Conservation (phyloP, 2,888 invertebrate genomes). For the Napeogenes sylphis region DNA sequence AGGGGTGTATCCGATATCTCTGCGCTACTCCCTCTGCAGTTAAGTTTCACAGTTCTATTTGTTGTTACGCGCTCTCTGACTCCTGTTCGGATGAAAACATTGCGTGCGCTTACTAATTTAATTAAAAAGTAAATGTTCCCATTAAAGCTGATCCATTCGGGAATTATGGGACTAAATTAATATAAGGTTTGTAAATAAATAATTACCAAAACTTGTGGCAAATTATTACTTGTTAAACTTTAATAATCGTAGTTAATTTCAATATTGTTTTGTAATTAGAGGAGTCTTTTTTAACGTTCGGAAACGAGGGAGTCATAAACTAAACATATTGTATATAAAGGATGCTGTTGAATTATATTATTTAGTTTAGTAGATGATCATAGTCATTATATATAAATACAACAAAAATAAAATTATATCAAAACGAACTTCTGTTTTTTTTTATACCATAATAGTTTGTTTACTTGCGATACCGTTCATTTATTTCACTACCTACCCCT, state of each 20-base stretch:
- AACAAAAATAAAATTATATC: conserved; percentile 74
- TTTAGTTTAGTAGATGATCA: conserved; percentile 77
- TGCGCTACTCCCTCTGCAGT: conserved; percentile 30
- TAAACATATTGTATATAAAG: conserved; percentile 74
- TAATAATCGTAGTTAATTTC: conserved; percentile 62
- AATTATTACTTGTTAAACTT: conserved; percentile 71
- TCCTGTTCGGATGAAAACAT: background rate
- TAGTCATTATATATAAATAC: conserved; percentile 75
- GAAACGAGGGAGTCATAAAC: conserved; percentile 50
- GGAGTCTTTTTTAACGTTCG: conserved; percentile 54
- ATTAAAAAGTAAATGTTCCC: conserved; percentile 18
- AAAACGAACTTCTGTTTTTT: conserved; percentile 43
- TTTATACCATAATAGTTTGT: background rate
- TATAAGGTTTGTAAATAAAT: conserved; percentile 75
- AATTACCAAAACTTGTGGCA: conserved; percentile 70
- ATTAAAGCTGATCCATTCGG: conserved; percentile 51
- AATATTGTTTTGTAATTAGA: conserved; percentile 62
- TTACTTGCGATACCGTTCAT: too few species aligned
- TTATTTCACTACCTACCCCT: too few species aligned
- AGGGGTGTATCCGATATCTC: background rate
- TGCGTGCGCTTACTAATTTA: conserved; percentile 14
- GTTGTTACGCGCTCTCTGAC: conserved; percentile 41
- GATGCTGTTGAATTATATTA: conserved; percentile 76
- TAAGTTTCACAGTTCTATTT: conserved; percentile 66
- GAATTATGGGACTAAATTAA: conserved; percentile 76